Conservation (phyloP, 1,140 invertebrate species). For the Maniola jurtina region DNA sequence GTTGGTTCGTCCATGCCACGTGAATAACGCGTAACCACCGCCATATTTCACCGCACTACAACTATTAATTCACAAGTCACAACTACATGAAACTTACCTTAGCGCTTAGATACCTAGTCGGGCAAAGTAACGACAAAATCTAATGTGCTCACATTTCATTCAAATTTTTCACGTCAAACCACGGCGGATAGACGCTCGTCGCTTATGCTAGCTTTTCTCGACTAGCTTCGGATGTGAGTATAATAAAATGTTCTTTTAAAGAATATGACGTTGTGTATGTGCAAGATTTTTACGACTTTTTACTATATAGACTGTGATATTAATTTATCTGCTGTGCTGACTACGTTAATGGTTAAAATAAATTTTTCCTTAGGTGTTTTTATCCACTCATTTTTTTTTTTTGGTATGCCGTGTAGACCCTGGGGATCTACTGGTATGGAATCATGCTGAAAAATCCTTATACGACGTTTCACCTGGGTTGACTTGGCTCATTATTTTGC, state of each 20-base stretch:
- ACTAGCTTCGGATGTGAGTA: neutral
- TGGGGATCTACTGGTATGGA: too few relatives aligned
- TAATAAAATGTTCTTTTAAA: neutral
- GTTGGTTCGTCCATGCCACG: neutral
- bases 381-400: too few relatives aligned
- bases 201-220: neutral
- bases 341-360: too few relatives aligned
- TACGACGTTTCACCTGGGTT: too few relatives aligned
- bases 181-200: neutral
- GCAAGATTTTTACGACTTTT: neutral
- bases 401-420: too few relatives aligned
- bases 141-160: slow-evolving; percentile 6
- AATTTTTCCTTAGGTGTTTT: too few relatives aligned
- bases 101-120: neutral
- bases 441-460: too few relatives aligned
- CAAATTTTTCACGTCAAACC: neutral
- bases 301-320: too few relatives aligned
- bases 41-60: neutral
- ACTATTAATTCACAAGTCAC: slow-evolving; percentile 1
- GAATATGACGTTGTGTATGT: neutral
- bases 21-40: neutral
- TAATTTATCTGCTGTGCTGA: too few relatives aligned
- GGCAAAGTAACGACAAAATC: neutral
- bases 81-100: neutral
- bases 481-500: too few relatives aligned